These are phyloP conservation scores for Lycorma delicatula DNA, from an alignment of 1,140 invertebrate genomes.

Conservation along the genomic window DNA sequence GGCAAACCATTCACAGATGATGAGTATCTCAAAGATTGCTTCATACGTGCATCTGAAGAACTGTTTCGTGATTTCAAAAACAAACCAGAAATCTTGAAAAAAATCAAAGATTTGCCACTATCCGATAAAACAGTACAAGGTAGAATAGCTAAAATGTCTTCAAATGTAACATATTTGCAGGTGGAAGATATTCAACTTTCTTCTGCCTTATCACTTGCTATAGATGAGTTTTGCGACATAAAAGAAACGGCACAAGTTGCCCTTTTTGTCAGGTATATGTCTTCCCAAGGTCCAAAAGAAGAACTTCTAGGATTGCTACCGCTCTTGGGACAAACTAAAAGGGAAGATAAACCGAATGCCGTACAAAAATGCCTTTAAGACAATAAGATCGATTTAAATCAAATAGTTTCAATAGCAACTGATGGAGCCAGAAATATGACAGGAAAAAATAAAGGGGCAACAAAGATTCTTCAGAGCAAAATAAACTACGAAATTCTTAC, in stretches of 20 bases:
- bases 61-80: slow-evolving; percentile 34
- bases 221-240: slow-evolving; percentile 31
- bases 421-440: slow-evolving; percentile 27
- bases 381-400: slow-evolving; percentile 28
- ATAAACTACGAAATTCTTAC: slow-evolving; percentile 31
- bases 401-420: slow-evolving; percentile 32
- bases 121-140: slow-evolving; percentile 32
- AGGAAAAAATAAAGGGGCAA: slow-evolving; percentile 21
- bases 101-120: slow-evolving; percentile 30
- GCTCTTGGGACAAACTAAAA: slow-evolving; percentile 27
- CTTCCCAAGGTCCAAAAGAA: slow-evolving; percentile 28
- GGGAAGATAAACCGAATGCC: slow-evolving; percentile 31
- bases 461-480: slow-evolving; percentile 28
- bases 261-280: slow-evolving; percentile 28
- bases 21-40: slow-evolving; percentile 33
- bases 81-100: slow-evolving; percentile 31
- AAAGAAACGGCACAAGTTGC: slow-evolving; percentile 31
- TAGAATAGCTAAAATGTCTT: slow-evolving; percentile 32
- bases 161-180: slow-evolving; percentile 28
- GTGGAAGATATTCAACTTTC: slow-evolving; percentile 30
- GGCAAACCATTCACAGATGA: slow-evolving; percentile 34
- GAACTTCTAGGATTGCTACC: slow-evolving; percentile 29
- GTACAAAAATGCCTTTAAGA: slow-evolving; percentile 28
- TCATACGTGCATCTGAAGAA: slow-evolving; percentile 30
- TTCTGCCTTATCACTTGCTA: slow-evolving; percentile 28